A percentile compares a stretch with the other conserved stretches of the same genome.
Conservation (phyloP, 2,113 vertebrate species). For the Prietella phreatophila region DNA sequence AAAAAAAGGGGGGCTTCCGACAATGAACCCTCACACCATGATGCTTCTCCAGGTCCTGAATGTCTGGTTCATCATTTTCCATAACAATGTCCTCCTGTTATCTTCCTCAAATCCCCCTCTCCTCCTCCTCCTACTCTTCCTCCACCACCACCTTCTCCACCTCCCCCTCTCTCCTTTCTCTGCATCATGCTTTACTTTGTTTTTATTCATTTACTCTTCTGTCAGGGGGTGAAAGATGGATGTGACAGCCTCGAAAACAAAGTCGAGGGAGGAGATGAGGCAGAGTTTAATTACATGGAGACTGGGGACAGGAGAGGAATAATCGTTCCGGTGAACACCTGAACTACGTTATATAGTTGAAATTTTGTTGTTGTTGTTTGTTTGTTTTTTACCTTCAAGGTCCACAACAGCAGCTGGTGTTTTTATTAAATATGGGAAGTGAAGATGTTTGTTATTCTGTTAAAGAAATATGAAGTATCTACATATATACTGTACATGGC, state of each 20-base stretch:
- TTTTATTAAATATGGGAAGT: neutral
- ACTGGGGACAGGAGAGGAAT: neutral
- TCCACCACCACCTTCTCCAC: neutral
- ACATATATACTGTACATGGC: no score
- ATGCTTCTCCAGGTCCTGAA: conserved; percentile 25
- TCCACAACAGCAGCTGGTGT: neutral
- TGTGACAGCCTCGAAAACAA: conserved; percentile 39
- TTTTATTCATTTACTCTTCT: conserved; percentile 39
- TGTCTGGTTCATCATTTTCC: conserved; percentile 46
- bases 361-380: no score
- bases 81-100: conserved; percentile 39
- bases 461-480: no score
- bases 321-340: neutral
- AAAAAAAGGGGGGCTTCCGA: conserved; percentile 43
- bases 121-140: neutral
- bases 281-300: conserved; percentile 41
- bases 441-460: no score
- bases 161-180: neutral
- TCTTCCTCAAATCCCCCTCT: conserved; percentile 49
- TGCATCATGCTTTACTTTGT: conserved; percentile 33
- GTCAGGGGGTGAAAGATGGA: conserved; percentile 40
- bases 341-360: neutral
- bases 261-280: conserved; percentile 19
- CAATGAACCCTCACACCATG: conserved; percentile 56
- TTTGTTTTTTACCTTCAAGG: neutral